Conservation (phyloP, 2,113 vertebrate genomes). For the Gyps fulvus region DNA sequence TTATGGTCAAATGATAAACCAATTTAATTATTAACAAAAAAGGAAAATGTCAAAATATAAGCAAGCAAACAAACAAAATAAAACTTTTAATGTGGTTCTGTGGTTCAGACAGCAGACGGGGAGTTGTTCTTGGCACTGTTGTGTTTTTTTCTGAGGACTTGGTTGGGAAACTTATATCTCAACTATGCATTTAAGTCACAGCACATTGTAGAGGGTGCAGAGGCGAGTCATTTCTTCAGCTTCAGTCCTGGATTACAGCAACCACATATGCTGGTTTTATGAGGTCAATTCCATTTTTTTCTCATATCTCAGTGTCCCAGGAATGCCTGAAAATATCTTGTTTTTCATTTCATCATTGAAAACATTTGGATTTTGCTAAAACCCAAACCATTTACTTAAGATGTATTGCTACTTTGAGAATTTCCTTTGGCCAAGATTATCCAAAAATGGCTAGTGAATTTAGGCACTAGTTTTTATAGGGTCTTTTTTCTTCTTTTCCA, state of each 20-base stretch:
- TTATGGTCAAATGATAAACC: not conserved
- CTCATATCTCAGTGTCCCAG: not conserved
- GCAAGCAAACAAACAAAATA: not conserved
- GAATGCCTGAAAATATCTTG: slow-evolving; percentile 33
- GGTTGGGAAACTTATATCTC: slow-evolving; percentile 19
- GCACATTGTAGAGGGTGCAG: not conserved
- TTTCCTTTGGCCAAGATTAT: not conserved
- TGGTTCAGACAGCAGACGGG: not conserved
- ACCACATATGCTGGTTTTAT: slow-evolving; percentile 6
- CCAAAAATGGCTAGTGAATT: not conserved
- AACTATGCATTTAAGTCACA: slow-evolving; percentile 36
- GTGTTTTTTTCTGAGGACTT: not conserved
- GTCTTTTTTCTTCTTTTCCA: not conserved
- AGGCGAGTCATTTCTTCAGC: not conserved
- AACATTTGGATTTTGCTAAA: not conserved
- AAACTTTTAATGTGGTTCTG: not conserved
- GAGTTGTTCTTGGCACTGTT: slow-evolving; percentile 40
- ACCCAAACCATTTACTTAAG: not conserved
- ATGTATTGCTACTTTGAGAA: not conserved
- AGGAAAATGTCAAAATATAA: not conserved
- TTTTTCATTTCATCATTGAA: slow-evolving; percentile 3
- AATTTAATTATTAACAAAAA: not conserved
- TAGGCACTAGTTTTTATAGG: not conserved
- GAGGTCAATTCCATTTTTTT: not conserved
- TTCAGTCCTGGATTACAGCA: slow-evolving; percentile 17